Base-by-base conservation (phyloP, 2,888 invertebrate genomes). In the Andrena camellia region DNA sequence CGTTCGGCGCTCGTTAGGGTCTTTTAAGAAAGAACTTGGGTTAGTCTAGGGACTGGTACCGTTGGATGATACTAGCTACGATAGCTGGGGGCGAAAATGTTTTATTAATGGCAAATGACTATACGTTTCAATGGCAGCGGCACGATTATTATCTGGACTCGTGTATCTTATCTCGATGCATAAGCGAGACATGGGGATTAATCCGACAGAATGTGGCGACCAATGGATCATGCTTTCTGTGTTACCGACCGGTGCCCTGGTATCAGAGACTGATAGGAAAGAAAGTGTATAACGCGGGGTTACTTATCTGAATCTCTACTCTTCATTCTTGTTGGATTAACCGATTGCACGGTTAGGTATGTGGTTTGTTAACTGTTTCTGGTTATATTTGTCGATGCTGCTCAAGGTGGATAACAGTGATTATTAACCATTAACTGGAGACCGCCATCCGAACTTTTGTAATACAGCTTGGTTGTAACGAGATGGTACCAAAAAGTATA, bases 131-230 rank as follows among this genome's bases (percentile, higher is more conserved):
- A 69, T 66, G 23, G 35, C 42, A 48, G 33, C 35, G 54, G 29
- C 35, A 35, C 54, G 64, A 29, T 72, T 48, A 62, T 70, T 71
- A 69, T 42, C 29, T 64, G 5, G 52, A 69, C 7, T 29, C n/a
- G 8, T 48, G 26, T 69, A 81, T 77, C 76, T 80, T 78, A 80
- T 80, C 78, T 62, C 7, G 0, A 8, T 31, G 26, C 33, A 60
- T 17, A 42, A 72, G 4, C 35, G 57, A 77, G 50, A 79, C 29
- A 60, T 23, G 35, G 6, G 54, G 8, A 54, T 67, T 42, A 70
- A 20, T 52, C 4, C 4, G 10, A 26, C 8, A 23, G 20, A 48
- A 48, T 4, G 48, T 13, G 7, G 42, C 20, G 23, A 33, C 42
- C 20, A 23, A 50, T n/a, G 10, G 13, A 5, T 35, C 50, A 26